Evolutionary conservation across 2,888 invertebrate genomes (phyloP).

Genomic region (Hydroisotoma schaefferi): DNA sequence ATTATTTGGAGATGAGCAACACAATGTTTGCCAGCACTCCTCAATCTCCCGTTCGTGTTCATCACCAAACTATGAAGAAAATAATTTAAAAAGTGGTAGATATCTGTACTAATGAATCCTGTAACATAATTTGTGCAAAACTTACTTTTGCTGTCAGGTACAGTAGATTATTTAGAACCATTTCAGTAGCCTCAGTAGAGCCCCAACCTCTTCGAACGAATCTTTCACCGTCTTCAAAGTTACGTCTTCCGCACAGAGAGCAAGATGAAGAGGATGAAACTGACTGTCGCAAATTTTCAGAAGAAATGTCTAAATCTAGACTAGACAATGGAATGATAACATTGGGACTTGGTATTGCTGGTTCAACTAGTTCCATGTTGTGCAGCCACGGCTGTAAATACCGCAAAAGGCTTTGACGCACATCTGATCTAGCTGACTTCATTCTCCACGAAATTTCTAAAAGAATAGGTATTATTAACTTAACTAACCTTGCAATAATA

Average conservation of each 20-base stretch:
- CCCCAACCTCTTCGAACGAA: conserved; percentile 75
- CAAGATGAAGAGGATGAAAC: conserved; percentile 44
- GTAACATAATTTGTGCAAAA: not conserved
- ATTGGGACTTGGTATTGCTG: conserved; percentile 71
- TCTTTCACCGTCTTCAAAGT: conserved; percentile 39
- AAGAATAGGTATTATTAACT: conserved; percentile 47
- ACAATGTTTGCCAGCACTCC: conserved; percentile 92
- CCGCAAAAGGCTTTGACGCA: conserved; percentile 83
- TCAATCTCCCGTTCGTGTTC: conserved; percentile 94
- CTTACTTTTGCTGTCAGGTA: conserved; percentile 92
- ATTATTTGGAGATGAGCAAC: conserved; percentile 95
- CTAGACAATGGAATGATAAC: conserved; percentile 39
- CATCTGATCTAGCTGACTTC: conserved; percentile 90
- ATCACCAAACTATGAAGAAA: conserved; percentile 74
- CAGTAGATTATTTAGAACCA: conserved; percentile 97
- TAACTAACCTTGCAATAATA: not conserved
- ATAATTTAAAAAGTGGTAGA: conserved; percentile 15
- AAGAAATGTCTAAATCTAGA: conserved; percentile 32
- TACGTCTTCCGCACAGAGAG: conserved; percentile 44
- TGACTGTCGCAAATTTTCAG: conserved; percentile 35
- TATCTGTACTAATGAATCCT: not conserved
- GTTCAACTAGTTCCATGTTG: conserved; percentile 97
- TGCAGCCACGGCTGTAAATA: conserved; percentile 96
- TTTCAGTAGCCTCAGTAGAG: conserved; percentile 98
- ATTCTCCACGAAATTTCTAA: conserved; percentile 94